Evolutionary conservation across 2,888 invertebrate species (phyloP), one percentile per base, ranked within the genome.

Genomic region (Siphlonurus alternatus): DNA sequence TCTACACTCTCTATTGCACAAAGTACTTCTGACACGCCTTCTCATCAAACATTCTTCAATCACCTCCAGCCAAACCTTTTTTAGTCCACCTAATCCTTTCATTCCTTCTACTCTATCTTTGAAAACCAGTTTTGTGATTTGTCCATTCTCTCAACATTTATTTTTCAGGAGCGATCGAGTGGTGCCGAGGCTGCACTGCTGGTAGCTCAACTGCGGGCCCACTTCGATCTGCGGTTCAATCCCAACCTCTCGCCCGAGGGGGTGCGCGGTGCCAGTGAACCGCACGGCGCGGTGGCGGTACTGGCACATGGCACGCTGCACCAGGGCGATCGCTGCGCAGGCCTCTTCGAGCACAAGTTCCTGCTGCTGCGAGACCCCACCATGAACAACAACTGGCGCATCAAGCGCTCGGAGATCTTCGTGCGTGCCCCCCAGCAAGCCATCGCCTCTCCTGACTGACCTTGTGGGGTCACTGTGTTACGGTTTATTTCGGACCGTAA

Each of bases 281-380:
- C 79, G 0, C 83, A 86, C 71, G 86, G 86, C 1, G 72, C 85
- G 59, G 81, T 83, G 1, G 70, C 82, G 61, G 79, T 86, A 7
- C 71, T 83, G 61, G 79, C 77, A 1, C 84, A 84, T 74, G 86
- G 87, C 20, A 84, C 84, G 0, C 71, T 86, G 38, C 85, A 86
- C 71, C 74, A 76, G 2, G 69, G 74, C 2, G 73, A 74, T 62
- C 63, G 69, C 25, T 79, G 79, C 67, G 78, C 82, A 1, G 87
- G 86, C 1, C 74, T 84, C 25, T 87, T 85, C 72, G 85, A 86
- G 70, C 83, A 85, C 70, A 75, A 79, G 59, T 86, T 86, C 74
- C 82, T 81, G 1, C 73, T 87, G 54, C 75, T 83, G 23, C 77
- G 81, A 66, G 85, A 86, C 72, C 85, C 85, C 0, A 77, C 75